Evolutionary conservation across 2,888 invertebrate species (phyloP).

Genomic region (Dorcus hopei): DNA sequence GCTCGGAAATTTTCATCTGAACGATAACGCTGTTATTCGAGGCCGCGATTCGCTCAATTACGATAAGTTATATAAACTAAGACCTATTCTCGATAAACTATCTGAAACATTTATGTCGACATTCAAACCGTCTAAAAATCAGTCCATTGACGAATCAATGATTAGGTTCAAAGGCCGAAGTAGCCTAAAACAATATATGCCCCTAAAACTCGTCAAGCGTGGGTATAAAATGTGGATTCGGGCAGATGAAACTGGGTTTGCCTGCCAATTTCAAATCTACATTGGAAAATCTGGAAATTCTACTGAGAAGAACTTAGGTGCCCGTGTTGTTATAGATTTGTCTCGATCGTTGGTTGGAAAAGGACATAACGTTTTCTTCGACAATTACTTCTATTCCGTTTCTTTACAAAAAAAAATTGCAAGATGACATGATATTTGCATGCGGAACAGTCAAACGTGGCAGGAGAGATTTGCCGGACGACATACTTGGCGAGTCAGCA

Average conservation of each 20-base stretch:
- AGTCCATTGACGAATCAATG: background rate
- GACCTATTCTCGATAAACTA: background rate
- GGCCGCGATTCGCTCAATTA: background rate
- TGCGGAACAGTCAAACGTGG: constrained; percentile 25
- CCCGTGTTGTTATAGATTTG: constrained; percentile 9
- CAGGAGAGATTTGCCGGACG: constrained; percentile 19
- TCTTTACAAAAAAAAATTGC: background rate
- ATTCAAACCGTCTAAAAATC: background rate
- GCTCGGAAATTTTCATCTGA: background rate
- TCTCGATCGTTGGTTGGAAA: constrained; percentile 7
- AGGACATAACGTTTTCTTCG: constrained; percentile 18
- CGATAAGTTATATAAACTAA: background rate
- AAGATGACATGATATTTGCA: constrained; percentile 17
- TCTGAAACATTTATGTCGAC: background rate
- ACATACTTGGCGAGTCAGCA: constrained; percentile 14
- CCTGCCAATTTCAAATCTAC: constrained; percentile 29
- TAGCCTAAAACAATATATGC: constrained; percentile 14
- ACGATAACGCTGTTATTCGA: background rate
- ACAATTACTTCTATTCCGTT: background rate
- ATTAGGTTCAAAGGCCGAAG: too few species aligned
- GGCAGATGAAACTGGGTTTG: constrained; percentile 28
- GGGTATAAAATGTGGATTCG: constrained; percentile 32
- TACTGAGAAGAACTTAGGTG: constrained; percentile 30
- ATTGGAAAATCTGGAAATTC: constrained; percentile 31
- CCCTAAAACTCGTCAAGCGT: constrained; percentile 13